These are phyloP conservation scores for Bathynomus jamesi DNA, from an alignment of 1,140 invertebrate species.

Conservation along the genomic window DNA sequence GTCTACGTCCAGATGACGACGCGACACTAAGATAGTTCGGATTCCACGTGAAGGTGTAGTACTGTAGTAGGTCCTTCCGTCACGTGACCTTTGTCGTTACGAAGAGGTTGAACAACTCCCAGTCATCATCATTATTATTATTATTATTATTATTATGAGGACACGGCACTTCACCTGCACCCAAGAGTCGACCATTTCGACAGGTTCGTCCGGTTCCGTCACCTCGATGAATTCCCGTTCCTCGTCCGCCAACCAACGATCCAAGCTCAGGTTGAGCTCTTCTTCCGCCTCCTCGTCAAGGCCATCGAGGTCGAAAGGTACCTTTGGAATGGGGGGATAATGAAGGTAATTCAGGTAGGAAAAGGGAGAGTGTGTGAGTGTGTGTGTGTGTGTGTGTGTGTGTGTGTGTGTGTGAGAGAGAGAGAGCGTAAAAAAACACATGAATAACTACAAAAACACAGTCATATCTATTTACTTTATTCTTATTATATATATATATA, in stretches of 20 bases:
- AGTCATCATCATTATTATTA: too few relatives aligned
- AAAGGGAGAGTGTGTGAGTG: too few relatives aligned
- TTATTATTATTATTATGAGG: too few relatives aligned
- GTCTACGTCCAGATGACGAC: too few relatives aligned
- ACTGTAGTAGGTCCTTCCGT: too few relatives aligned
- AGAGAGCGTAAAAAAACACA: neutral
- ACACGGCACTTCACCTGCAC: conserved; percentile 52
- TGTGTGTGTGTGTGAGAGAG: neutral
- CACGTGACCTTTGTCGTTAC: too few relatives aligned
- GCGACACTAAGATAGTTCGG: too few relatives aligned
- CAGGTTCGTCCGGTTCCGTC: conserved; percentile 66
- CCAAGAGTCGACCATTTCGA: conserved; percentile 71
- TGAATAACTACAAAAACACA: neutral
- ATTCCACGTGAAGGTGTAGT: too few relatives aligned
- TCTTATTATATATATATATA: conserved; percentile 6
- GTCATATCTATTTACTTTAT: too few relatives aligned
- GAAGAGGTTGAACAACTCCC: too few relatives aligned
- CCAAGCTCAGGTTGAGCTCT: conserved; percentile 21
- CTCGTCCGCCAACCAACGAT: conserved; percentile 48
- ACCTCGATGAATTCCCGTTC: conserved; percentile 74
- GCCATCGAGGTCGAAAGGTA: conserved; percentile 8
- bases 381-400: neutral
- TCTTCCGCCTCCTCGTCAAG: conserved; percentile 31
- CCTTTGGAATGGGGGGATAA: conserved; percentile 10
- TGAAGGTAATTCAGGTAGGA: too few relatives aligned